Evolutionary conservation across 1,140 invertebrate species (phyloP).

Genomic region (Pseudomyrmex concolor): DNA sequence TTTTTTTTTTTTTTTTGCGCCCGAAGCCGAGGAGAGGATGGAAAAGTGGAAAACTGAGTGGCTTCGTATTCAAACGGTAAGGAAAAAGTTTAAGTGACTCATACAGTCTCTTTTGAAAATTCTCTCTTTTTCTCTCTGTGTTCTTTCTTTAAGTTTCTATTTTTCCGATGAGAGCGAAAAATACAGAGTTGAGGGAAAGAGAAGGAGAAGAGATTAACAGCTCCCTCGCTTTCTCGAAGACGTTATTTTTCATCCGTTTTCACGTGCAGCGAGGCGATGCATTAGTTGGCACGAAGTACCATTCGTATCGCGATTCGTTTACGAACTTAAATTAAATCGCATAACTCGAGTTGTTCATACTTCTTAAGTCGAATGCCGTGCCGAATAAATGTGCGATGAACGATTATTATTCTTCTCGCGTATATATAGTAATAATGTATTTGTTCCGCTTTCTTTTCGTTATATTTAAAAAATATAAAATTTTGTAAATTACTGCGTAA

Average conservation of each 20-base stretch:
- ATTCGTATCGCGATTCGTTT: conserved; percentile 41
- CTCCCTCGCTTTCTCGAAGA: conserved; percentile 8
- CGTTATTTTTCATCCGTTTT: conserved; percentile 32
- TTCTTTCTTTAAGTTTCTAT: conserved; percentile 61
- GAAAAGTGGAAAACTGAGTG: conserved; percentile 35
- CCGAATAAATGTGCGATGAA: background rate
- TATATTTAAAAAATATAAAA: background rate
- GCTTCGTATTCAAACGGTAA: conserved; percentile 62
- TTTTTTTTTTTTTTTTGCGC: background rate
- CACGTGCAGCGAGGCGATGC: conserved; percentile 14
- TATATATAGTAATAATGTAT: no score
- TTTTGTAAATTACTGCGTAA: background rate
- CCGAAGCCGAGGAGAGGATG: conserved; percentile 5
- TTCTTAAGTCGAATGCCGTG: background rate
- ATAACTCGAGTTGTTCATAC: conserved; percentile 26
- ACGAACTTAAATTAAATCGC: conserved; percentile 45
- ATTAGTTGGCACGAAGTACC: conserved; percentile 21
- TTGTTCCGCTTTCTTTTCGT: background rate
- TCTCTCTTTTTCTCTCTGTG: conserved; percentile 44
- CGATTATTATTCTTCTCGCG: conserved; percentile 2
- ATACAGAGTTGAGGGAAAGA: background rate
- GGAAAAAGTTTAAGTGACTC: conserved; percentile 71
- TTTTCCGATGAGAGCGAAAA: conserved; percentile 38
- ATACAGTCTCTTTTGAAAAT: conserved; percentile 66
- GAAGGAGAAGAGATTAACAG: conserved; percentile 37